A percentile compares a stretch with the other conserved stretches of the same genome.
phyloP scores from a whole-genome alignment of 2,113 vertebrate species.

The Macquaria ambigua region DNA sequence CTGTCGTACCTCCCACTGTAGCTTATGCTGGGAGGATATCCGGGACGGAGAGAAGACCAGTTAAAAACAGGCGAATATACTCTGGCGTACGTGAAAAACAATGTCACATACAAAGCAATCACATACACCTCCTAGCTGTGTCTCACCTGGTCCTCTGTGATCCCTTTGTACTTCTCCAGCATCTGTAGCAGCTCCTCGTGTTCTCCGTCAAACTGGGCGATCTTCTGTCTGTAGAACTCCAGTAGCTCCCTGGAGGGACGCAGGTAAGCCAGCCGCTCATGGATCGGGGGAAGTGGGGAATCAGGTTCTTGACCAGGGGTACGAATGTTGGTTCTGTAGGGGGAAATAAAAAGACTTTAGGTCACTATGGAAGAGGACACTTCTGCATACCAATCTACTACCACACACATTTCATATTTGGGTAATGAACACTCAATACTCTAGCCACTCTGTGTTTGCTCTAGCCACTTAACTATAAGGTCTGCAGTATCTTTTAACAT shows the following conservation, averaged over 20 bases:
- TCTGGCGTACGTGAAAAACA: background rate
- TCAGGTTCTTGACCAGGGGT: conserved; percentile 70
- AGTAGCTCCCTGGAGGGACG: conserved; percentile 92
- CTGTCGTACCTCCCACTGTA: conserved; percentile 90
- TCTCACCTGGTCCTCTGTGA: conserved; percentile 89
- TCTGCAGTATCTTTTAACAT: background rate
- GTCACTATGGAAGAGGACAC: background rate
- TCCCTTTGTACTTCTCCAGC: conserved; percentile 89
- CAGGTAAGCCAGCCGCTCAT: conserved; percentile 88
- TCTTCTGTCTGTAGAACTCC: conserved; percentile 92
- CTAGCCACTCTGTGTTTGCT: background rate
- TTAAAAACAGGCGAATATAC: background rate
- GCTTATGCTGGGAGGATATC: conserved; percentile 86
- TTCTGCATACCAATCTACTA: background rate
- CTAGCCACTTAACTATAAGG: background rate
- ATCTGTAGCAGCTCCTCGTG: conserved; percentile 91
- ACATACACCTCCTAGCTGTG: background rate
- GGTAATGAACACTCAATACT: background rate
- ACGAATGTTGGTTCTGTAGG: conserved; percentile 35
- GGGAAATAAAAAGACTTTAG: background rate
- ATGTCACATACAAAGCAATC: background rate
- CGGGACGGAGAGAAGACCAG: background rate
- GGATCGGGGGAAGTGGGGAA: conserved; percentile 88
- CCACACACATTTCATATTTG: conserved; percentile 1
- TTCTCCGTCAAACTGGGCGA: conserved; percentile 92